Base-by-base conservation (phyloP, 30 jellyfish, hydroid and myxozoan species). In the Pseudorhiza aurosa region DNA sequence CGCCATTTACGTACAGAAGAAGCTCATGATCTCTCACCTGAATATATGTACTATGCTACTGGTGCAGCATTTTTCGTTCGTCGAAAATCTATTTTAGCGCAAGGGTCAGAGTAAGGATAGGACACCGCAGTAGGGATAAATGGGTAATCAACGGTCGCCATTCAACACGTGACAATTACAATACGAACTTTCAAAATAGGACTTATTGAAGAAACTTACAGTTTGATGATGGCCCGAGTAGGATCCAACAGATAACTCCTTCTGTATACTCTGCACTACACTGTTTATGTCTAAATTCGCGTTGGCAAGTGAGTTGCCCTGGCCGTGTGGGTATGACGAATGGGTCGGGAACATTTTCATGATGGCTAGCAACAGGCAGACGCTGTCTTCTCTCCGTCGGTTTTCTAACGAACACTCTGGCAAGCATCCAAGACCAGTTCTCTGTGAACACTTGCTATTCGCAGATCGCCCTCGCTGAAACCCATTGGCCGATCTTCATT, bases 311-410 rank as follows among this genome's bases (percentile, higher is more conserved):
- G 91, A 80, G 69, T 75, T 67, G 28, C 80, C 77, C 47, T 80
- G 91, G 30, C 57, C 81, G 25, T 80, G 72, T 22, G 80, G 74
- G 76, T 59, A 60, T 32, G 80, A 57, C 26, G 83, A 49, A 19
- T 80, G 91, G 58, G 51, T 60, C 12, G 90, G 84, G 51, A 42
- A 80, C 91, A 80, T 80, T 80, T 80, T 80, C 91, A 80, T 80
- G 91, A 58, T 80, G 22, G 84, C 86, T 55, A 58, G 56, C 56
- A 29, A 47, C 65, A 47, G 22, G 56, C 55, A 30, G 68, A 45
- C 28, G 55, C 33, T 36, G n/a, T 37, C 21, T 50, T 77, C 44
- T 26, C 74, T 58, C 24, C 28, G 64, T 64, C 64, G 44, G 28
- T 50, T 72, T 31, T 69, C 84, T 53, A 32, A 50, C 44, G 65